Evolutionary conservation across 2,113 vertebrate genomes (phyloP).

Genomic region (Oophaga pumilio): DNA sequence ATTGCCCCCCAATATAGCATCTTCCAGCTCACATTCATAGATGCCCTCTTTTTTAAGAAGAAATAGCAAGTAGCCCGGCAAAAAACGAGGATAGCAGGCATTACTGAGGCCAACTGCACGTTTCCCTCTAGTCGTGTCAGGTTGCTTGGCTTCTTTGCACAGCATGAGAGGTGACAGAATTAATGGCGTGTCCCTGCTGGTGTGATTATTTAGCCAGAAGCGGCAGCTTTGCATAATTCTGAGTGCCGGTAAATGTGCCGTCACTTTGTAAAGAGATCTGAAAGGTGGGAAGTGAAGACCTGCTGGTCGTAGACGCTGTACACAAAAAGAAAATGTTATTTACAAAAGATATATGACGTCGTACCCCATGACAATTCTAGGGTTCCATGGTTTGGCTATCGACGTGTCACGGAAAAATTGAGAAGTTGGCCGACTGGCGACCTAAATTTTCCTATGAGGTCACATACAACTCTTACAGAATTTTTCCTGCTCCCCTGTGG

Average conservation of each 20-base stretch:
- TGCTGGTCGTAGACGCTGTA: neutral
- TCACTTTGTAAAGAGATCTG: slow-evolving; percentile 12
- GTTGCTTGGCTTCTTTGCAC: neutral
- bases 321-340: neutral
- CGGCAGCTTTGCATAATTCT: slow-evolving; percentile 10
- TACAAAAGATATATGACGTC: neutral
- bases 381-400: neutral
- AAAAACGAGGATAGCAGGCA: neutral
- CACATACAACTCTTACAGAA: neutral
- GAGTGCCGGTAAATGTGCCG: neutral
- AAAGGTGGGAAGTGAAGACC: neutral
- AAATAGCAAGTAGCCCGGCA: neutral
- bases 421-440: neutral
- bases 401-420: neutral
- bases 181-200: slow-evolving; percentile 1
- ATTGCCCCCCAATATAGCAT: neutral
- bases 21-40: neutral
- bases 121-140: neutral
- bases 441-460: neutral
- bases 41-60: neutral
- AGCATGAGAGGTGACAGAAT: slow-evolving; percentile 23
- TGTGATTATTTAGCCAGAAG: slow-evolving; percentile 4
- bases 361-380: neutral
- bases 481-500: neutral
- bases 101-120: neutral